Evolutionary conservation across 2,888 invertebrate species (phyloP).

Genomic region (Coecobrya sp.): DNA sequence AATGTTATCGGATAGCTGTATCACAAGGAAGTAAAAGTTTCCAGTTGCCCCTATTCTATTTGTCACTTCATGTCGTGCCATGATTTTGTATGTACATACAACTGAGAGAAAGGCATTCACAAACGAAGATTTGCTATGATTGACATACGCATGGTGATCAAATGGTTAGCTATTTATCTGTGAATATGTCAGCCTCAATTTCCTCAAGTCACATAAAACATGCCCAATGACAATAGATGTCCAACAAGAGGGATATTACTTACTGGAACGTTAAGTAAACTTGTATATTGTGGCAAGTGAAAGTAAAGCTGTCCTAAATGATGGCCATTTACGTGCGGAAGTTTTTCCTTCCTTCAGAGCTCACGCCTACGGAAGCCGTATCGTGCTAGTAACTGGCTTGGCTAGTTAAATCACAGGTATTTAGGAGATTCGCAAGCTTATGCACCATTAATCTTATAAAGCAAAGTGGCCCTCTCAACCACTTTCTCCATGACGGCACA

Average conservation of each 20-base stretch:
- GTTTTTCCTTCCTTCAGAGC: background rate
- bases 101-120: background rate
- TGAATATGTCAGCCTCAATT: constrained; percentile 22
- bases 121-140: constrained; percentile 23
- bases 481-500: constrained; percentile 21
- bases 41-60: background rate
- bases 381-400: background rate
- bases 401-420: constrained; percentile 53
- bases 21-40: background rate
- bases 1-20: too few species aligned
- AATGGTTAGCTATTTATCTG: constrained; percentile 13
- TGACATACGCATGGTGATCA: background rate
- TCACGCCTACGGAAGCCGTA: background rate
- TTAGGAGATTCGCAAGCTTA: constrained; percentile 40
- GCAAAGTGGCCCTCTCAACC: constrained; percentile 35
- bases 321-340: constrained; percentile 37
- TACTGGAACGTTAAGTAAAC: background rate
- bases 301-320: constrained; percentile 36
- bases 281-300: constrained; percentile 8
- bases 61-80: background rate
- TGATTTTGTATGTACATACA: background rate
- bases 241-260: background rate
- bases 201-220: constrained; percentile 26
- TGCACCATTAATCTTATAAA: constrained; percentile 52
- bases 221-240: constrained; percentile 3